Percentiles rank a stretch among this genome's conserved stretches.
Conservation (phyloP, 1,140 invertebrate species). For the Hypothenemus hampei region DNA sequence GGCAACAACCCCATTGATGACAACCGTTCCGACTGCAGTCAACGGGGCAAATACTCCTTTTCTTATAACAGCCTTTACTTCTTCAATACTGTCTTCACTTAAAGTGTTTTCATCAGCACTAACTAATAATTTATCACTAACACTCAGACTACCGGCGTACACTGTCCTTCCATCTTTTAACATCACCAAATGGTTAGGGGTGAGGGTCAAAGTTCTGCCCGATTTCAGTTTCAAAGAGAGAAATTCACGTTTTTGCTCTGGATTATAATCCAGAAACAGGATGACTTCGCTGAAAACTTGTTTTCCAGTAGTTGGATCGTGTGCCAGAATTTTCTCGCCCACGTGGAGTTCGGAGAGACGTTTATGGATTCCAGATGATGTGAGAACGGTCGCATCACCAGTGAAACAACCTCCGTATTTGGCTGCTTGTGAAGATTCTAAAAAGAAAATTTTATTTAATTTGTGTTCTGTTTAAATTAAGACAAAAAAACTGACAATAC, state of each 20-base stretch:
- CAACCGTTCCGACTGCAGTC: conserved; percentile 77
- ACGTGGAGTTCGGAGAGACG: conserved; percentile 66
- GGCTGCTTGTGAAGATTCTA: conserved; percentile 87
- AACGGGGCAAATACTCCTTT: conserved; percentile 86
- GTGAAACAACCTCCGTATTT: conserved; percentile 81
- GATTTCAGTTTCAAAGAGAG: conserved; percentile 65
- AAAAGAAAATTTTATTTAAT: conserved; percentile 36
- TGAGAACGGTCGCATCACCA: conserved; percentile 57
- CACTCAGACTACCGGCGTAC: conserved; percentile 56
- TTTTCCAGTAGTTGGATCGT: conserved; percentile 57
- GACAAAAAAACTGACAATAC: too few relatives aligned
- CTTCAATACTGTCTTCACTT: conserved; percentile 58
- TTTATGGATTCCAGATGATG: conserved; percentile 50
- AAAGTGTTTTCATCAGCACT: conserved; percentile 48
- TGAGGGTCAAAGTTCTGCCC: conserved; percentile 68
- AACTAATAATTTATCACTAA: conserved; percentile 50
- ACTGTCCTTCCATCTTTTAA: conserved; percentile 45
- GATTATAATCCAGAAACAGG: conserved; percentile 80
- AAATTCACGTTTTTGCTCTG: conserved; percentile 62
- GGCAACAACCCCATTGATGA: conserved; percentile 85
- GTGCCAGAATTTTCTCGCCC: conserved; percentile 78
- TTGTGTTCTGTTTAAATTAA: not conserved
- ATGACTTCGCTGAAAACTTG: conserved; percentile 81
- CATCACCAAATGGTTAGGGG: conserved; percentile 76
- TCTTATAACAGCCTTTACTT: conserved; percentile 52